Base-by-base conservation (phyloP, 2,888 invertebrate species). In the Barypeithes pellucidus region DNA sequence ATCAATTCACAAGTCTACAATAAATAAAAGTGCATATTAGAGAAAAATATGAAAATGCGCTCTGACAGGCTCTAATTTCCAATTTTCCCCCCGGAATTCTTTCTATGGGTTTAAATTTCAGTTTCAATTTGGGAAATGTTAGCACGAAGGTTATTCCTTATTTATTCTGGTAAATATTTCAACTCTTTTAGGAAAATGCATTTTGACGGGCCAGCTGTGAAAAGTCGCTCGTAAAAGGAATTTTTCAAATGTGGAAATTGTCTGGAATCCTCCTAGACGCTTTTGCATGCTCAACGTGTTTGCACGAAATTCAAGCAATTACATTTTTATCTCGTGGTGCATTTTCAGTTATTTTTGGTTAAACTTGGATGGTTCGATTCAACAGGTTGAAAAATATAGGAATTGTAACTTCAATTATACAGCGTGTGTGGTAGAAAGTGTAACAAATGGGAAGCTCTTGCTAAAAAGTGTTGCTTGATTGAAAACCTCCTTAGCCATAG, bases 141-240 rank as follows among this genome's bases (percentile, higher is more conserved):
- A 52, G 14, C 52, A 14, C n/a, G 29, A 52, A 29, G n/a, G 29
- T 52, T 52, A 29, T 52, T 52, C 29, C 14, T 29, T 52, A 52
- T 52, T 52, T 52, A 52, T 52, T 52, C 52, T n/a, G 52, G 29
- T 52, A 29, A 52, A 52, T 52, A 52, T 52, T 52, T 52, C 14
- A 52, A 14, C 29, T 52, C 29, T 18, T 22, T 14, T 29, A 29
- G 29, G 29, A 12, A 24, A 29, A 29, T 52, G 52, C 50, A 50
- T 22, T 50, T 50, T 24, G 50, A 12, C 24, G 50, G 50, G 22
- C 22, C 52, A 52, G 52, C 52, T 52, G 52, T 52, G 52, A 52
- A 29, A 52, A 52, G 52, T 52, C 52, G 24, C 24, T 52, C 24
- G 52, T 29, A 52, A 52, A 8, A 29, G 52, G 29, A 52, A 52